phyloP scores from a whole-genome alignment of 2,797 vertebrate species.

The Borostomias antarcticus region DNA sequence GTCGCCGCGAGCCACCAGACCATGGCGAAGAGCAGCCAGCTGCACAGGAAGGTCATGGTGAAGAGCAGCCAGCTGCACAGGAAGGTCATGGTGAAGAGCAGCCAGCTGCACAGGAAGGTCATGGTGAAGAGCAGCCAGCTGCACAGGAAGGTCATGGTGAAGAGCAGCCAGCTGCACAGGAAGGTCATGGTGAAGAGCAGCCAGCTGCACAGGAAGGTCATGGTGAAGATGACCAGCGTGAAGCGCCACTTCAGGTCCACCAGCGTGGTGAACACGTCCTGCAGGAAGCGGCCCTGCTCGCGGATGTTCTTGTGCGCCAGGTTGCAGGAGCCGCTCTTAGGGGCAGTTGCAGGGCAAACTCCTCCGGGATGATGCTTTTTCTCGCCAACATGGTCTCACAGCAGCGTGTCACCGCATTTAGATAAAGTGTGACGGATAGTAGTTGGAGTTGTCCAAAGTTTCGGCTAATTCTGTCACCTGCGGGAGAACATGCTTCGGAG shows the following conservation, averaged over 20 bases:
- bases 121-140: no score
- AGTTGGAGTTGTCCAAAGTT: not conserved
- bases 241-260: conserved; percentile 98
- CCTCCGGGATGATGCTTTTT: conserved; percentile 98
- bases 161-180: no score
- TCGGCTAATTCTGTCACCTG: conserved; percentile 1
- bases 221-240: conserved; percentile 96
- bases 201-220: conserved; percentile 97
- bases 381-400: conserved; percentile 90
- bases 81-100: no score
- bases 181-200: no score
- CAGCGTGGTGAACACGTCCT: conserved; percentile 97
- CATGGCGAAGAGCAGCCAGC: no score
- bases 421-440: no score
- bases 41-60: no score
- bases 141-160: no score
- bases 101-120: no score
- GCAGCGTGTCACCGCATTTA: not conserved
- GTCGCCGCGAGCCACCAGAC: conserved; percentile 98
- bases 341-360: conserved; percentile 90
- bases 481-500: not conserved
- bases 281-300: conserved; percentile 94
- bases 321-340: conserved; percentile 95
- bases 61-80: no score
- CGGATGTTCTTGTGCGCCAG: conserved; percentile 98